Percentiles rank a stretch among this genome's conserved stretches.
These are phyloP conservation scores for Vimba vimba DNA, from an alignment of 2,113 vertebrate genomes.

Conservation along the genomic window DNA sequence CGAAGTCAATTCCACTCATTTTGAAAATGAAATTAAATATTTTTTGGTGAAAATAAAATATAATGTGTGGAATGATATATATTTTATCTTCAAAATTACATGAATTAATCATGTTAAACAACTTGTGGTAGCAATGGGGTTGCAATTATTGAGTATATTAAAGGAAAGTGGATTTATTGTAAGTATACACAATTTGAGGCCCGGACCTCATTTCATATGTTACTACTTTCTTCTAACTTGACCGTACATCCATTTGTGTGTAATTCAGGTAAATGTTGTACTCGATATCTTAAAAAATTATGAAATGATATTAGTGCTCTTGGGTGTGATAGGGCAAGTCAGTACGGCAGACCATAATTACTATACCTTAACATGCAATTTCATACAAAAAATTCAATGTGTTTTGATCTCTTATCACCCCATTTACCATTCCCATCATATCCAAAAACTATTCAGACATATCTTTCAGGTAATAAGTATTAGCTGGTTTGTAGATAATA, in stretches of 20 bases:
- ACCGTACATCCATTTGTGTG: neutral
- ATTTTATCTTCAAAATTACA: too few species aligned
- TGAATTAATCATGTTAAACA: neutral
- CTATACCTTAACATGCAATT: neutral
- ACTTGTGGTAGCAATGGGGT: too few species aligned
- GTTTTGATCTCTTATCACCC: neutral
- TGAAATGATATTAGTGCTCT: neutral
- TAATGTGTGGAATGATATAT: too few species aligned
- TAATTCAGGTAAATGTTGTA: neutral
- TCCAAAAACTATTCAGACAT: neutral
- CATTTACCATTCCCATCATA: neutral
- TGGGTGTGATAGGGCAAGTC: conserved; percentile 43
- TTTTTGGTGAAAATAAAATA: neutral
- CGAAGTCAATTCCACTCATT: neutral
- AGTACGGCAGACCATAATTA: conserved; percentile 22
- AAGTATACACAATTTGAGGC: too few species aligned
- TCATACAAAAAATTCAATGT: neutral
- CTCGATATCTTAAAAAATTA: neutral
- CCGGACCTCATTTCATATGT: neutral
- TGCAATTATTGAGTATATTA: too few species aligned
- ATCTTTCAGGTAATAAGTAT: neutral
- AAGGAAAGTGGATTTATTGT: too few species aligned
- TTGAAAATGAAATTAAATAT: neutral
- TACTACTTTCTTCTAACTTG: neutral
- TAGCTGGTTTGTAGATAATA: neutral